Conservation (phyloP, 2,888 invertebrate genomes). For the Mechanitis mazaeus region DNA sequence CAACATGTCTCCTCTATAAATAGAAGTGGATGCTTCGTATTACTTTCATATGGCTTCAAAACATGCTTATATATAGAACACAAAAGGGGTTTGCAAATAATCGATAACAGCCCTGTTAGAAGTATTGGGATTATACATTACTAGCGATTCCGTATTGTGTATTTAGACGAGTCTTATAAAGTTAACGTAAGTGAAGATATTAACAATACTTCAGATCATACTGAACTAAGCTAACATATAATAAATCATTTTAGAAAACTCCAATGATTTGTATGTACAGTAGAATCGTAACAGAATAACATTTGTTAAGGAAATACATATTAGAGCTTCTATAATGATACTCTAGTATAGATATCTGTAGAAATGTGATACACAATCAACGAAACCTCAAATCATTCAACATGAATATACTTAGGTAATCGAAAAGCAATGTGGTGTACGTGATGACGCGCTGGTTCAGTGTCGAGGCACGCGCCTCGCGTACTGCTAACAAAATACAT, state of each 20-base stretch:
- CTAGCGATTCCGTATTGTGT: slow-evolving; percentile 16
- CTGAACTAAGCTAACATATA: too few relatives aligned
- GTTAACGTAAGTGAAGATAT: too few relatives aligned
- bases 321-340: too few relatives aligned
- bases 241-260: too few relatives aligned
- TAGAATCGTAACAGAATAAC: too few relatives aligned
- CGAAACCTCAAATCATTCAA: slow-evolving; percentile 36
- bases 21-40: not conserved
- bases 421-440: slow-evolving; percentile 54
- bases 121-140: slow-evolving; percentile 10
- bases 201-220: too few relatives aligned
- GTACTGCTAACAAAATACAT: slow-evolving; percentile 36
- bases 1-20: too few relatives aligned
- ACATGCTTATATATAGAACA: not conserved
- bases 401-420: slow-evolving; percentile 39
- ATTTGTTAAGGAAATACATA: too few relatives aligned
- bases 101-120: not conserved
- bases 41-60: not conserved
- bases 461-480: slow-evolving; percentile 52
- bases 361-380: slow-evolving; percentile 10
- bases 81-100: not conserved
- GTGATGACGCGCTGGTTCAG: slow-evolving; percentile 57
- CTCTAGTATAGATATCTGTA: too few relatives aligned
- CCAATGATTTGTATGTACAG: too few relatives aligned
- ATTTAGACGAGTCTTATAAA: not conserved